These are phyloP conservation scores for Arenicola marina DNA, from an alignment of 2,888 invertebrate genomes.

Conservation along the genomic window DNA sequence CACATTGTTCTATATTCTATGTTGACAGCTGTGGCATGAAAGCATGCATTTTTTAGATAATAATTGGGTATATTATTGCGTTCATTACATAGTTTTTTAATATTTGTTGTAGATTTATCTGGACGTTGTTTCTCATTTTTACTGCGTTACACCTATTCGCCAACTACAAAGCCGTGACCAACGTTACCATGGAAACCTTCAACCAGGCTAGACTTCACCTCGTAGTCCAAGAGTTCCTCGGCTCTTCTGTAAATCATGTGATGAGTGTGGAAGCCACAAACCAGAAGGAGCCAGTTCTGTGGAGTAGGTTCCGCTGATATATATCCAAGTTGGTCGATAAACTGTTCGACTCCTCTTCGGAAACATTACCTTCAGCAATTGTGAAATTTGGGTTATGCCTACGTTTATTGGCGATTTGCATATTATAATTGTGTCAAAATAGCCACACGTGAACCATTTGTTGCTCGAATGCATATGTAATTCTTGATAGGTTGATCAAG, in stretches of 20 bases:
- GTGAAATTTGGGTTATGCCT: no score
- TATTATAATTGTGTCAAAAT: no score
- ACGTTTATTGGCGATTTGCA: no score
- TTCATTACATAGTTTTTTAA: no score
- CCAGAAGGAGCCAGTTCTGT: conserved; percentile 28
- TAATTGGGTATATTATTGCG: no score
- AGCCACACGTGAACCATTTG: no score
- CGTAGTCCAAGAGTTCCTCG: conserved; percentile 64
- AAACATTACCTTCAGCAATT: no score
- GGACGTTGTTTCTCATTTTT: conserved; percentile 75
- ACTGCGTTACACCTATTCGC: conserved; percentile 80
- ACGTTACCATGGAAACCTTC: conserved; percentile 78
- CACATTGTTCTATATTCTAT: not conserved
- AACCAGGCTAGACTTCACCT: conserved; percentile 80
- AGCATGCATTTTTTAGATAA: no score
- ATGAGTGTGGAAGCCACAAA: conserved; percentile 25
- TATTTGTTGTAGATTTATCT: conserved; percentile 63
- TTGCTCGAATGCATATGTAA: no score
- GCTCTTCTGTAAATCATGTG: not conserved
- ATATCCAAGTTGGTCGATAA: not conserved
- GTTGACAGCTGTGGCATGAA: no score
- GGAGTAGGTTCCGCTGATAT: conserved; percentile 18
- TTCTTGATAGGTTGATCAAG: no score
- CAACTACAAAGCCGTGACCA: conserved; percentile 84
- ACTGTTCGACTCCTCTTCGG: not conserved